phyloP scores from a whole-genome alignment of 2,888 invertebrate species.

The Cephus nigrinus region DNA sequence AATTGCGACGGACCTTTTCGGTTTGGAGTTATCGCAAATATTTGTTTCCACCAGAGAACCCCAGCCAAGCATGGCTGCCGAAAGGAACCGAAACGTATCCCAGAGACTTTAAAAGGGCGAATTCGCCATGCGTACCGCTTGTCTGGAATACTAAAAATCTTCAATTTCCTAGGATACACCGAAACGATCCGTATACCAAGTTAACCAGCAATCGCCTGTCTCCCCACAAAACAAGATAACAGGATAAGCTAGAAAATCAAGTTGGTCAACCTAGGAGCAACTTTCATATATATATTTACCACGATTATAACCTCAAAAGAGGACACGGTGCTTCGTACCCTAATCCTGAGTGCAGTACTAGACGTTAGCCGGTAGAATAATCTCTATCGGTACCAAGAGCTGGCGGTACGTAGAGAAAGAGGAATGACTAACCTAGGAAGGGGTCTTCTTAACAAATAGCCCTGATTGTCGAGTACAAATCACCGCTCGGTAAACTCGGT shows the following conservation, averaged over 20 bases:
- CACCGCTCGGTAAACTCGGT: conserved; percentile 21
- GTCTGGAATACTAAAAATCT: not conserved
- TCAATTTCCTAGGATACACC: not conserved
- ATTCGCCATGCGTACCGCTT: not conserved
- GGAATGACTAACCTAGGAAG: not conserved
- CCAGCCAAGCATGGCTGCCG: not conserved
- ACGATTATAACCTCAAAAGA: not conserved
- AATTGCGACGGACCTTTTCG: conserved; percentile 39
- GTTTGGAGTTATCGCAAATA: conserved; percentile 55
- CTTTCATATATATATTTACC: not conserved
- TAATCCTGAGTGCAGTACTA: not conserved
- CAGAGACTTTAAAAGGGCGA: not conserved
- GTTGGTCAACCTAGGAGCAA: not conserved
- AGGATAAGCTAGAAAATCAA: not conserved
- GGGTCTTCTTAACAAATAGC: conserved; percentile 36
- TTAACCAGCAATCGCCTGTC: not conserved
- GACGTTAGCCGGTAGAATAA: not conserved
- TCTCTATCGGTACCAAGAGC: not conserved
- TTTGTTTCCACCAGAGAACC: conserved; percentile 43
- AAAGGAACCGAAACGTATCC: not conserved
- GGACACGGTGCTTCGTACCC: not conserved
- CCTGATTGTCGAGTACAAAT: conserved; percentile 44
- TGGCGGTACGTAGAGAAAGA: not conserved
- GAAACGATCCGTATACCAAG: not conserved
- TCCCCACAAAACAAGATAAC: not conserved